A percentile compares a stretch with the other conserved stretches of the same genome.
Conservation (phyloP, 2,797 vertebrate species). For the Denticeps clupeoides region DNA sequence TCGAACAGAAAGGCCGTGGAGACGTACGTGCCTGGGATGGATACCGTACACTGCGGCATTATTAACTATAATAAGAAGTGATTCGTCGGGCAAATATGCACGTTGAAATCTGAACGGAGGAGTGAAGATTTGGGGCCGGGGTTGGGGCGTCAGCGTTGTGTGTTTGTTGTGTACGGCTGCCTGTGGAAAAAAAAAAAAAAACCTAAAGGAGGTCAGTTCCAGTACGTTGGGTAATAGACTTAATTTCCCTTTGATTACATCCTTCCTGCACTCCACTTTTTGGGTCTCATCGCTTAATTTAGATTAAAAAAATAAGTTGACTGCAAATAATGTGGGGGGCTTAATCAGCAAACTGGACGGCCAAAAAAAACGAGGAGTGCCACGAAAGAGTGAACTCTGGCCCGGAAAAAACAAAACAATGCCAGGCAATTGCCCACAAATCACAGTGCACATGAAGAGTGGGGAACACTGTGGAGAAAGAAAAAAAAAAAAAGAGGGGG, state of each 20-base stretch:
- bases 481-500: constrained; percentile 39
- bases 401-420: constrained; percentile 50
- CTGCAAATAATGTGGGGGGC: constrained; percentile 30
- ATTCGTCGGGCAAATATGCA: constrained; percentile 21
- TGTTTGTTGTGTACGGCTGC: constrained; percentile 11
- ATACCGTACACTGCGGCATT: constrained; percentile 13
- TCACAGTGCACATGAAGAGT: constrained; percentile 78
- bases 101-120: constrained; percentile 19
- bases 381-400: constrained; percentile 21
- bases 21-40: constrained; percentile 14
- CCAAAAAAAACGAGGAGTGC: constrained; percentile 20
- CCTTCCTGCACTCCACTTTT: constrained; percentile 1
- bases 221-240: constrained; percentile 16
- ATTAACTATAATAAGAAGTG: constrained; percentile 25
- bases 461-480: constrained; percentile 65
- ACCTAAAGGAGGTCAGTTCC: constrained; percentile 21
- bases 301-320: constrained; percentile 26
- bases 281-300: constrained; percentile 11
- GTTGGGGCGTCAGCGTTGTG: constrained; percentile 20
- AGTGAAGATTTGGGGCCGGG: no score
- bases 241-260: constrained; percentile 25
- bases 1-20: constrained; percentile 12
- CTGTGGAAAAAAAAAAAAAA: constrained; percentile 20
- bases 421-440: constrained; percentile 74
- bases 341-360: constrained; percentile 24